Evolutionary conservation across 2,797 vertebrate genomes (phyloP).

Genomic region (Clarias pachynema): DNA sequence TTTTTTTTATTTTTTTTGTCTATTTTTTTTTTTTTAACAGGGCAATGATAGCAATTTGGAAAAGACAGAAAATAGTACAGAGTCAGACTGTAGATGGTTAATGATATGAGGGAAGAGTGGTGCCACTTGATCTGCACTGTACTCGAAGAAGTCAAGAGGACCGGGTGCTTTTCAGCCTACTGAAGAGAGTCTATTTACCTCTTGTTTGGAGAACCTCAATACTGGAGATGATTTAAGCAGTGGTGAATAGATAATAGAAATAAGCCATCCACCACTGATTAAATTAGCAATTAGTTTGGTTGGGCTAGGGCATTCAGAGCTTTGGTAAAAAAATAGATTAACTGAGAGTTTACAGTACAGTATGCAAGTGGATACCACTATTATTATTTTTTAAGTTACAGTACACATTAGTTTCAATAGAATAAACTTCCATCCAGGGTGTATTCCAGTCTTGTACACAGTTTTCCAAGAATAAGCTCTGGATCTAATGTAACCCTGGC

Average conservation of each 20-base stretch:
- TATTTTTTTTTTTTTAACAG: not conserved
- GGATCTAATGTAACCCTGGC: not conserved
- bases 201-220: not conserved
- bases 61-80: not conserved
- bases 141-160: not conserved
- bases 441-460: not conserved
- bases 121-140: not conserved
- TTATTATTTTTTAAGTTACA: not conserved
- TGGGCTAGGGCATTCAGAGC: not conserved
- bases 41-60: not conserved
- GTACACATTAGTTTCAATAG: not conserved
- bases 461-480: not conserved
- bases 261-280: not conserved
- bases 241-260: too few species aligned
- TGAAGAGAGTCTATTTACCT: not conserved
- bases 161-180: not conserved
- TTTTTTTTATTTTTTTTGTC: too few species aligned
- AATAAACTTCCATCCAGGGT: not conserved
- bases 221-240: not conserved
- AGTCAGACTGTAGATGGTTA: not conserved
- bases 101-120: not conserved
- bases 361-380: not conserved
- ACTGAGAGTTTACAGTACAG: not conserved
- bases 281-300: not conserved
- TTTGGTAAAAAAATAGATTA: not conserved